Evolutionary conservation across 2,797 vertebrate species (phyloP), one percentile per base, ranked within the genome.

Genomic region (Silurus aristotelis): DNA sequence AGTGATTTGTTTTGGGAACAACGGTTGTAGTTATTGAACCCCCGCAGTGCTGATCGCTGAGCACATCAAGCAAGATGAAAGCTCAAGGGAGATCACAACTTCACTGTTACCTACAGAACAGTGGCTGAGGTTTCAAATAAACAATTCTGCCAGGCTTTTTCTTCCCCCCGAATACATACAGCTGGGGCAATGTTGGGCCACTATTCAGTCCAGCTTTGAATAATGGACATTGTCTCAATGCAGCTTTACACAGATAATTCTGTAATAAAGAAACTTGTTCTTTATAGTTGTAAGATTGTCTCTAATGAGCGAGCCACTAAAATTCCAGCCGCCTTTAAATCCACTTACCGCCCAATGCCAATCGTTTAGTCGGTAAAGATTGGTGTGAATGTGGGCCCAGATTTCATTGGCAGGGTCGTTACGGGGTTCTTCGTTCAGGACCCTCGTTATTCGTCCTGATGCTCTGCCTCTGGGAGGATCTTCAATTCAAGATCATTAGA

Each of bases 31-130:
- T n/a, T 70, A 22, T 82, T 58, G 80, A 12, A 12, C 43, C 46
- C 79, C 9, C 8, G 20, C 46, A 19, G 63, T 38, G 38, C 38
- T 38, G 38, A 38, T 4, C 0, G 61, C 43, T 68, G 48, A 81
- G 64, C 15, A 68, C 63, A 56, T 56, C 25, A 31, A 82, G 63
- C n/a, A 52, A 66, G 78, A 66, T 5, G 19, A 66, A 80, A 66
- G n/a, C 46, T 67, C 8, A 5, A 67, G 43, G 5, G 43, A 81
- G n/a, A 68, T n/a, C 64, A 70, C 17, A 56, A 55, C 46, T 14
- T 82, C 66, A 70, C 48, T n/a, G 27, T 82, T 70, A 70, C 27
- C 66, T 70, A 70, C 80, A 70, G 80, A 14, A 70, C 19, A 82
- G 25, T 8, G 66, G 48, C 15, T 15, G 6, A 70, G 25, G 56